These are phyloP conservation scores for Taurulus bubalis DNA, from an alignment of 2,113 vertebrate species.

Conservation along the genomic window DNA sequence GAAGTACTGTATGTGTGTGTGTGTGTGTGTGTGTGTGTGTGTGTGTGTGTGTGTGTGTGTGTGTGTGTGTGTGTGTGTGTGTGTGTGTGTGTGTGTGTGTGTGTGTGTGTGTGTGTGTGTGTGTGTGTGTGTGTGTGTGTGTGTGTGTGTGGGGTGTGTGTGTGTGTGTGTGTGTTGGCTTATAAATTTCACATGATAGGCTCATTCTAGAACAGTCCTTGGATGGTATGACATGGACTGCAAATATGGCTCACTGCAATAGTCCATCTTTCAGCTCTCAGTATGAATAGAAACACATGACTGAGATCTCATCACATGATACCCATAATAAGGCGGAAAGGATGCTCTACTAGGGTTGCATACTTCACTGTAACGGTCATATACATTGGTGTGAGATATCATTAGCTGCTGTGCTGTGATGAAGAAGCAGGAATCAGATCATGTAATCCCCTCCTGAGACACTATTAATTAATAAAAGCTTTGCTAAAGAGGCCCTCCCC, in stretches of 20 bases:
- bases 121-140: neutral
- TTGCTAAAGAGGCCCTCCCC: slow-evolving; percentile 78
- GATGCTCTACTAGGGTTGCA: slow-evolving; percentile 46
- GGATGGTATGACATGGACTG: slow-evolving; percentile 5
- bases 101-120: neutral
- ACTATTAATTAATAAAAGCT: slow-evolving; percentile 87
- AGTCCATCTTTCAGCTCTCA: slow-evolving; percentile 24
- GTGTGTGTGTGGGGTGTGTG: neutral
- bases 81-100: neutral
- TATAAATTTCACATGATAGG: slow-evolving; percentile 2
- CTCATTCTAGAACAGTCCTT: neutral
- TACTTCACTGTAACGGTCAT: slow-evolving; percentile 30
- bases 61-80: neutral
- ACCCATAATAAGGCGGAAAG: slow-evolving; percentile 39
- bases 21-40: neutral
- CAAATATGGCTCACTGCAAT: slow-evolving; percentile 11
- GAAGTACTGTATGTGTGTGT: neutral
- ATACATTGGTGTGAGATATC: slow-evolving; percentile 69
- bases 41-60: neutral
- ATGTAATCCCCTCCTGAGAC: slow-evolving; percentile 77
- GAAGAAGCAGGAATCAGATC: slow-evolving; percentile 78
- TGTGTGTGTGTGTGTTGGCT: neutral
- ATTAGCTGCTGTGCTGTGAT: slow-evolving; percentile 78
- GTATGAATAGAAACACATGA: slow-evolving; percentile 39
- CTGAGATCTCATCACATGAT: slow-evolving; percentile 46